phyloP scores from a whole-genome alignment of 2,797 vertebrate species.

The Ataeniobius toweri region DNA sequence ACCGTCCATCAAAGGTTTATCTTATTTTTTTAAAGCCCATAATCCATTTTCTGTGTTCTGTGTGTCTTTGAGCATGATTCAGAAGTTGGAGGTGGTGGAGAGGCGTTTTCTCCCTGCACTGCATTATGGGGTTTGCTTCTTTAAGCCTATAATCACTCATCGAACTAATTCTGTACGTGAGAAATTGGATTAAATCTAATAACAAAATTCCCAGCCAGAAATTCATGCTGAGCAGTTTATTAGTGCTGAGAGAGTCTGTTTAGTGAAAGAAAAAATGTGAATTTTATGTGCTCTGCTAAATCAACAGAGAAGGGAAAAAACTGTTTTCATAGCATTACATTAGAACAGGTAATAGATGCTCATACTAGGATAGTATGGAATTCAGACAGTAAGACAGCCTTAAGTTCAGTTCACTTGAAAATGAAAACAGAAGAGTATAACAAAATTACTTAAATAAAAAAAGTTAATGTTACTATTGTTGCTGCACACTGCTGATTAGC shows the following conservation, averaged over 20 bases:
- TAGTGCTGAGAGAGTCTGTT: conserved; percentile 11
- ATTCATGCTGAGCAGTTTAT: conserved; percentile 23
- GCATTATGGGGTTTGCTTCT: conserved; percentile 22
- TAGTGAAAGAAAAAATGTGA: conserved; percentile 8
- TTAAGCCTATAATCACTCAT: conserved; percentile 32
- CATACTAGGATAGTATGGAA: not conserved
- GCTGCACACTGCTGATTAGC: too few relatives aligned
- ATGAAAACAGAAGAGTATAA: too few relatives aligned
- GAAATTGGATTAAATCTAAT: conserved; percentile 29
- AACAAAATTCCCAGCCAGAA: not conserved
- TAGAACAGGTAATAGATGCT: not conserved
- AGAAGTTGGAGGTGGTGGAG: not conserved
- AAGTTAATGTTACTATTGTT: not conserved
- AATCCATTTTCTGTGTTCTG: conserved; percentile 4
- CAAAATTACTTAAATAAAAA: not conserved
- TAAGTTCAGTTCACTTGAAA: not conserved
- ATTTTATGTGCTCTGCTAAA: conserved; percentile 8
- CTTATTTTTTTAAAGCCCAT: conserved; percentile 9
- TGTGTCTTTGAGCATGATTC: conserved; percentile 35
- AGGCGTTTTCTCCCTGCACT: conserved; percentile 1
- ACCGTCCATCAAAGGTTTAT: conserved; percentile 7
- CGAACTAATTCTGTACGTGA: conserved; percentile 39
- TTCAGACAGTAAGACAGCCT: not conserved
- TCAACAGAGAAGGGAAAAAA: not conserved
- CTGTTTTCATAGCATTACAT: not conserved